phyloP scores from a whole-genome alignment of 2,113 vertebrate species.

The Neomonachus schauinslandi region DNA sequence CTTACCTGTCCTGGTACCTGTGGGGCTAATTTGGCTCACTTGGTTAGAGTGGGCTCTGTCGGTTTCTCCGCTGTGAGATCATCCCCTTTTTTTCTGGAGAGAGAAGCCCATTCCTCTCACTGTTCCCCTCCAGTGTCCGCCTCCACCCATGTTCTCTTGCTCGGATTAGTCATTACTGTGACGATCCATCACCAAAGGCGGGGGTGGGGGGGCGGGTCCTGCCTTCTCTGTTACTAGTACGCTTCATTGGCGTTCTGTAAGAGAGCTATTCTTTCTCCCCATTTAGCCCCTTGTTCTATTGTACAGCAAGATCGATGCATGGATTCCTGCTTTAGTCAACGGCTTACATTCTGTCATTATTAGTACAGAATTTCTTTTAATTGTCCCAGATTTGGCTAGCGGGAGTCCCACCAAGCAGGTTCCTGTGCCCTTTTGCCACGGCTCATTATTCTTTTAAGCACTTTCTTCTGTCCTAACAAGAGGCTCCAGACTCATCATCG shows the following conservation, averaged over 20 bases:
- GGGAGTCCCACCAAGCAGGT: neutral
- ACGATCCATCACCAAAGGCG: accelerated
- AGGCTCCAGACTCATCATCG: neutral
- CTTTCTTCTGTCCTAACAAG: neutral
- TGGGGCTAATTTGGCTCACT: neutral
- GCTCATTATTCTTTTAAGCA: neutral
- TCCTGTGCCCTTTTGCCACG: neutral
- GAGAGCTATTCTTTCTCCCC: neutral
- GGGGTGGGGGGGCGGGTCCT: neutral
- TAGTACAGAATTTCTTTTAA: neutral
- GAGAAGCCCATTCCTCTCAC: neutral
- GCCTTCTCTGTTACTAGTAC: too few species aligned
- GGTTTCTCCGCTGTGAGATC: neutral
- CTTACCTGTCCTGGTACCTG: neutral
- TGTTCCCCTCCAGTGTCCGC: neutral
- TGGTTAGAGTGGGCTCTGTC: accelerated
- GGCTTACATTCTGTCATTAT: neutral
- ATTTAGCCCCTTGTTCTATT: neutral
- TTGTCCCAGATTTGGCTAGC: neutral
- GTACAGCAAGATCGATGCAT: neutral
- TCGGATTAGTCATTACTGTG: too few species aligned
- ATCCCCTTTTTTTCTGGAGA: neutral
- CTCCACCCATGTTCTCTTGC: neutral
- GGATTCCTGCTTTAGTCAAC: neutral
- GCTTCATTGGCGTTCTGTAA: neutral